Evolutionary conservation across 2,797 vertebrate species (phyloP), one percentile per base, ranked within the genome.

Genomic region (Epinephelus awoara): DNA sequence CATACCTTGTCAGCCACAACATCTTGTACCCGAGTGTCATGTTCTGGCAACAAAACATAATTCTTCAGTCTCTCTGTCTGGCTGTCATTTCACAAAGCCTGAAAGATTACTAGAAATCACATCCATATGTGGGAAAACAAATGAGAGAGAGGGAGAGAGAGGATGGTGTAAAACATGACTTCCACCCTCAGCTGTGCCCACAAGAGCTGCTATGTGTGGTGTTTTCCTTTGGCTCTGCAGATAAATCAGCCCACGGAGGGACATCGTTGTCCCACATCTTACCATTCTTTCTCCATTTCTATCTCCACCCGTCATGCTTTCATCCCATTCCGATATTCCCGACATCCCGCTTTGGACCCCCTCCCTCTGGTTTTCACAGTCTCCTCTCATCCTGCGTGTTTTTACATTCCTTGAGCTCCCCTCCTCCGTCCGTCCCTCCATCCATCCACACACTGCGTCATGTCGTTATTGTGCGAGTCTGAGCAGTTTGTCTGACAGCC

Each of bases 91-190:
- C 84, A 83, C 85, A 85, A 89, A 93, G 84, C 86, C 89, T 65
- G 78, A 84, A 71, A 81, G 87, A 93, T 92, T 91, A 84, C 65
- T 38, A 63, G 57, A 93, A 94, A 94, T 93, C 84, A 88, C 80
- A 91, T 92, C 91, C 92, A 93, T 87, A 90, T 94, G 92, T 86
- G 82, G 78, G 79, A 74, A 87, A 88, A 86, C 75, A 81, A 89
- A 87, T 71, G 80, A 67, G 73, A 66, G 75, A 51, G 63, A 52
- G 72, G 44, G 63, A 52, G 78, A 42, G 79, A 75, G 80, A 80
- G 69, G 71, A 84, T 61, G 82, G 84, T 76, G 82, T 88, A 83
- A 87, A 93, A 92, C 88, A 91, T 59, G 83, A 89, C 66, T 80
- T 82, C 75, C 79, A 79, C 67, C 68, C 72, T 83, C 67, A 54